phyloP scores from a whole-genome alignment of 2,113 vertebrate genomes.

The Bettongia penicillata region DNA sequence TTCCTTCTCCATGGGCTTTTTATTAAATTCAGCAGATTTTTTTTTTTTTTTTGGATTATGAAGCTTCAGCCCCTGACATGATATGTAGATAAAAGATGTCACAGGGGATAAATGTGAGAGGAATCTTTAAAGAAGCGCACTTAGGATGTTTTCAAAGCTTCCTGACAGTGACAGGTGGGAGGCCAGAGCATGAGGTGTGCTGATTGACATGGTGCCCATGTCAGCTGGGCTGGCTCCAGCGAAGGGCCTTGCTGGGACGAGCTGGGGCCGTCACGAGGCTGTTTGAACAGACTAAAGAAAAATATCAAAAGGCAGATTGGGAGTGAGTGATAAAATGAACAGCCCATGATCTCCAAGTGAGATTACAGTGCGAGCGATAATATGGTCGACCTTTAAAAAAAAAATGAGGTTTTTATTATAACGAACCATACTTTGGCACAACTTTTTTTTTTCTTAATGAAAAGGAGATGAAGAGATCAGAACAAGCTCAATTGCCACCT shows the following conservation, averaged over 20 bases:
- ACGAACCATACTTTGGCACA: constrained; percentile 76
- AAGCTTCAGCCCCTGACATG: constrained; percentile 51
- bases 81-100: constrained; percentile 71
- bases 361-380: constrained; percentile 79
- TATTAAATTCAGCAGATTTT: constrained; percentile 27
- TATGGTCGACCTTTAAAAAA: constrained; percentile 59
- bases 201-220: constrained; percentile 41
- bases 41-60: constrained; percentile 34
- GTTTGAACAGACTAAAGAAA: constrained; percentile 79
- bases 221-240: constrained; percentile 54
- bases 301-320: constrained; percentile 79
- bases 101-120: constrained; percentile 42
- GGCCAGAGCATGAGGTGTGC: not conserved
- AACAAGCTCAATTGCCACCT: constrained; percentile 61
- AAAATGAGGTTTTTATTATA: constrained; percentile 74
- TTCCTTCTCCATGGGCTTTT: not conserved
- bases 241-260: constrained; percentile 65
- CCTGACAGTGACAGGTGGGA: not conserved
- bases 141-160: constrained; percentile 66
- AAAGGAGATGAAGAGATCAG: constrained; percentile 77
- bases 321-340: constrained; percentile 78
- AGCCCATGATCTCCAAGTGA: constrained; percentile 80
- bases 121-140: constrained; percentile 58
- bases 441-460: constrained; percentile 61
- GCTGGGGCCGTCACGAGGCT: constrained; percentile 63